A percentile compares a stretch with the other conserved stretches of the same genome.
Conservation (phyloP, 2,113 vertebrate species). For the Procavia capensis region DNA sequence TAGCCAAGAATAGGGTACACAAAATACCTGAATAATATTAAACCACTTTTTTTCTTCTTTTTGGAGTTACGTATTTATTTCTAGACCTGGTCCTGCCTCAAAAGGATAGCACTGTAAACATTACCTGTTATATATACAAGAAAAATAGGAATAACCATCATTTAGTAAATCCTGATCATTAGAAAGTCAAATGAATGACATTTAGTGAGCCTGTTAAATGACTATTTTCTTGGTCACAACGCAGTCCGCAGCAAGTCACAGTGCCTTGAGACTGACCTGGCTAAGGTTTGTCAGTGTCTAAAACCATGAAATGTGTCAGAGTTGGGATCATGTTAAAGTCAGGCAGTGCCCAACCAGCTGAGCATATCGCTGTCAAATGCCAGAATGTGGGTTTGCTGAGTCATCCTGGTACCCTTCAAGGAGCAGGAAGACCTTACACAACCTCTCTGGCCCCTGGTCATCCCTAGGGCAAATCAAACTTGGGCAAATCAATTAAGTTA, state of each 20-base stretch:
- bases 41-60: neutral
- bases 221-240: neutral
- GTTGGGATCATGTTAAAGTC: slow-evolving; percentile 59
- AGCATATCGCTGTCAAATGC: slow-evolving; percentile 59
- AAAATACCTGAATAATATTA: neutral
- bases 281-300: slow-evolving; percentile 57
- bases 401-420: slow-evolving; percentile 48
- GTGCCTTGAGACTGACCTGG: neutral
- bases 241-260: neutral
- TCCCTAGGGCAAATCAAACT: slow-evolving; percentile 52
- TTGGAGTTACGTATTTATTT: neutral
- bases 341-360: slow-evolving; percentile 66
- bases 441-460: slow-evolving; percentile 33
- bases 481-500: slow-evolving; percentile 51
- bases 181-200: neutral
- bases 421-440: slow-evolving; percentile 58
- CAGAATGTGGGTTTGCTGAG: slow-evolving; percentile 58
- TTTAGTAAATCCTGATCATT: neutral
- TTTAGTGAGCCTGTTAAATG: slow-evolving; percentile 25
- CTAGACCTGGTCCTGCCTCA: neutral
- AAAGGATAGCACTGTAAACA: neutral
- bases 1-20: neutral
- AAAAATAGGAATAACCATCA: neutral
- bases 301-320: slow-evolving; percentile 63
- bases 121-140: neutral